Evolutionary conservation across 2,113 vertebrate species (phyloP).

Genomic region (Helogale parvula): DNA sequence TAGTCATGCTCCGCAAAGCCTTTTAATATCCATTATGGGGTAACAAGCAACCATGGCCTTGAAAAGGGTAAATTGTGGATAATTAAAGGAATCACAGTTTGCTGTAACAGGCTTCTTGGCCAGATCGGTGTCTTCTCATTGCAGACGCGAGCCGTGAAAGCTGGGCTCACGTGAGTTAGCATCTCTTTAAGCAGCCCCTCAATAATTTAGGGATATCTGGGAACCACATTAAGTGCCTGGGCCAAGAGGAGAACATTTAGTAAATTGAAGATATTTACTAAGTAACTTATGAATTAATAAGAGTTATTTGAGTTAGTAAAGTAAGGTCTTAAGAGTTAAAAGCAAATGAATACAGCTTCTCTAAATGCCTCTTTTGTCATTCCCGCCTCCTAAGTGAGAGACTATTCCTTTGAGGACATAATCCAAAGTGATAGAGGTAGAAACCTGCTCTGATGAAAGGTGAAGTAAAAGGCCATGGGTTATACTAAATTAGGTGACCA

Average conservation of each 20-base stretch:
- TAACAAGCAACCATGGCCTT: neutral
- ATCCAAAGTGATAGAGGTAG: neutral
- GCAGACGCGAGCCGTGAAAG: neutral
- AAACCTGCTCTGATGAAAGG: neutral
- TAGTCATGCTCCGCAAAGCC: neutral
- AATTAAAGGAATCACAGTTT: neutral
- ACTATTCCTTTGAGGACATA: constrained; percentile 2
- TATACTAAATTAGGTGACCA: neutral
- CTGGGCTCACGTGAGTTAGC: neutral
- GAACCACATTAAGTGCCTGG: neutral
- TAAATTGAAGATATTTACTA: neutral
- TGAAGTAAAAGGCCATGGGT: neutral
- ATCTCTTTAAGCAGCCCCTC: neutral
- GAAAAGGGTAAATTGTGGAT: neutral
- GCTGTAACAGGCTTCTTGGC: neutral
- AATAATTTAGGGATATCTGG: neutral
- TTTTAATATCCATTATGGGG: neutral
- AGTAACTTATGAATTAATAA: constrained; percentile 32
- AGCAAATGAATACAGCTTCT: neutral
- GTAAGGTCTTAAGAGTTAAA: constrained; percentile 22
- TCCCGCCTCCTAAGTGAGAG: neutral
- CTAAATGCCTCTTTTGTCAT: neutral
- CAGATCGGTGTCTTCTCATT: neutral
- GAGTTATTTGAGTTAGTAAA: neutral
- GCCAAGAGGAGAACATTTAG: neutral